phyloP scores from a whole-genome alignment of 2,888 invertebrate species.

The Hyposoter didymator region DNA sequence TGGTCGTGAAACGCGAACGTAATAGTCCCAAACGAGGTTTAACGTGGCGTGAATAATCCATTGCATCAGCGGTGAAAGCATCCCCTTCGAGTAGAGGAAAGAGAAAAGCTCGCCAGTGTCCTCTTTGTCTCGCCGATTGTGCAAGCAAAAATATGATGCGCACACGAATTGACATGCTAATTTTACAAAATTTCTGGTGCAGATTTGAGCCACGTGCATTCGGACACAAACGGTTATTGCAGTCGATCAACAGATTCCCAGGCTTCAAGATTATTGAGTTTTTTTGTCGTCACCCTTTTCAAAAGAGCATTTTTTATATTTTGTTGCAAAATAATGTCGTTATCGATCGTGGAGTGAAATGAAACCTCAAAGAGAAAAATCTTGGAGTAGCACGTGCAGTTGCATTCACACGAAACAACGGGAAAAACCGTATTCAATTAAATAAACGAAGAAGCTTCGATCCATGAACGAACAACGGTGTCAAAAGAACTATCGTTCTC shows the following conservation, averaged over 20 bases:
- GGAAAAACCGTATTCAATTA: background rate
- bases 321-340: no score
- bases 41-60: slow-evolving; percentile 81
- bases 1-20: slow-evolving; percentile 76
- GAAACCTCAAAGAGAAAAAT: no score
- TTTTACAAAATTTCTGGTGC: background rate
- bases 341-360: no score
- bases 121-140: background rate
- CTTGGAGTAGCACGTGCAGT: no score
- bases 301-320: no score
- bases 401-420: background rate
- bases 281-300: no score
- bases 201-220: background rate
- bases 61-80: slow-evolving; percentile 69
- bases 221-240: no score
- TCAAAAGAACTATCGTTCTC: background rate
- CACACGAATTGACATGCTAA: background rate
- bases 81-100: background rate
- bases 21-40: slow-evolving; percentile 81
- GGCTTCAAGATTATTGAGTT: no score
- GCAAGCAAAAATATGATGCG: background rate
- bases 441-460: background rate
- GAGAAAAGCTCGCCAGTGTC: background rate
- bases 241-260: no score
- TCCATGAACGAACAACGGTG: background rate